phyloP scores from a whole-genome alignment of 1,140 invertebrate genomes.

The Cepaea nemoralis region DNA sequence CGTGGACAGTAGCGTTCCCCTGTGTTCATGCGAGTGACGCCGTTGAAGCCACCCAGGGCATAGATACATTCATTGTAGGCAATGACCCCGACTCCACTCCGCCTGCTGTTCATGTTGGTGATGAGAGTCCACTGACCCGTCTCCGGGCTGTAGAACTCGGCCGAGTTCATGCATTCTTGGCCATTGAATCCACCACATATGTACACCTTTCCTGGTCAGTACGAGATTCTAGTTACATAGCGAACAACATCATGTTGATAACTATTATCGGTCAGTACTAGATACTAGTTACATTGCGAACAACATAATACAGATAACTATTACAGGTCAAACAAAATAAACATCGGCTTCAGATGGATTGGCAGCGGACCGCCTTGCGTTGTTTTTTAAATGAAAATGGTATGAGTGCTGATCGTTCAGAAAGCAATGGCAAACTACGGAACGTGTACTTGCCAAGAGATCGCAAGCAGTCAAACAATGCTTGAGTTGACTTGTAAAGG shows the following conservation, averaged over 20 bases:
- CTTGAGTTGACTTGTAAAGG: too few species aligned
- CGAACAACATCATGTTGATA: background rate
- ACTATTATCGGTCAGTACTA: too few species aligned
- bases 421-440: too few species aligned
- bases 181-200: slow-evolving; percentile 89
- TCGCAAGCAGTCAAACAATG: too few species aligned
- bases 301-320: background rate
- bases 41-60: slow-evolving; percentile 75
- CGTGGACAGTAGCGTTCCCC: slow-evolving; percentile 79
- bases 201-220: slow-evolving; percentile 62
- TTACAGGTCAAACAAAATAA: background rate
- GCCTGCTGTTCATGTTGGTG: slow-evolving; percentile 81
- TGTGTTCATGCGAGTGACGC: slow-evolving; percentile 72
- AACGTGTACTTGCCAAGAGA: too few species aligned
- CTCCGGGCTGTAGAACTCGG: slow-evolving; percentile 87
- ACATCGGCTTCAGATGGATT: too few species aligned
- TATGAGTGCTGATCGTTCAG: too few species aligned
- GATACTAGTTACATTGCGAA: slow-evolving; percentile 11
- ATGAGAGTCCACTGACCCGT: slow-evolving; percentile 89
- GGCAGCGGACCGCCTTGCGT: too few species aligned
- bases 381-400: too few species aligned
- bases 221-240: slow-evolving; percentile 6
- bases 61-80: slow-evolving; percentile 70
- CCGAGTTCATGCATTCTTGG: slow-evolving; percentile 86
- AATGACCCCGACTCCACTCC: slow-evolving; percentile 71